Percentiles rank a stretch among this genome's conserved stretches.
Conservation (phyloP, 1,140 invertebrate genomes). For the Drosophila repleta region DNA sequence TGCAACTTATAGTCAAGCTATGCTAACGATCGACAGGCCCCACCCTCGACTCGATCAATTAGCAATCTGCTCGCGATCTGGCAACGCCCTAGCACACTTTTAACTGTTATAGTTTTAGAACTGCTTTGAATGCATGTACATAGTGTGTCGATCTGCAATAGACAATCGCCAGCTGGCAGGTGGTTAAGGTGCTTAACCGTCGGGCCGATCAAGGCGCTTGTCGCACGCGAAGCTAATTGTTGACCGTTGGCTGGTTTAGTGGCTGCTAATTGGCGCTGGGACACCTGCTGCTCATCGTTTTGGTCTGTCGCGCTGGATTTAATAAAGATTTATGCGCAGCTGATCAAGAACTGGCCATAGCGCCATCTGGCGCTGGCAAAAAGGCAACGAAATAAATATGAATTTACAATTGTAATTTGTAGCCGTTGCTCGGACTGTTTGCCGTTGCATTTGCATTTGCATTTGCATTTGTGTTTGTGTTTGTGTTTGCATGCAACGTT, state of each 20-base stretch:
- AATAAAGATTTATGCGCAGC: slow-evolving; percentile 48
- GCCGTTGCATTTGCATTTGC: too few species aligned
- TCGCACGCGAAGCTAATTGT: slow-evolving; percentile 4
- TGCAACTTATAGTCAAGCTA: too few species aligned
- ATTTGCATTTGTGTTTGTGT: slow-evolving; percentile 12
- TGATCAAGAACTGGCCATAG: slow-evolving; percentile 21
- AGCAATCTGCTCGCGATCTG: not conserved
- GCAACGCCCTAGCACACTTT: not conserved
- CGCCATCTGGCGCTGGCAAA: slow-evolving; percentile 34
- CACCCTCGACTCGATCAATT: not conserved
- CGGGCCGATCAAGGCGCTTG: slow-evolving; percentile 1
- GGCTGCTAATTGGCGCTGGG: slow-evolving; percentile 4
- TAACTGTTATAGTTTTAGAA: too few species aligned
- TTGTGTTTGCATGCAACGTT: slow-evolving; percentile 45
- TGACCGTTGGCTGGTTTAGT: slow-evolving; percentile 6
- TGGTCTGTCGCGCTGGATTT: slow-evolving; percentile 31
- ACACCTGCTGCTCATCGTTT: slow-evolving; percentile 42
- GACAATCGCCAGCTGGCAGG: not conserved
- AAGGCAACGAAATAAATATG: not conserved
- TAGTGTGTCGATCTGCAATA: not conserved
- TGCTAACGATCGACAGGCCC: not conserved
- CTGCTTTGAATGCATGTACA: too few species aligned
- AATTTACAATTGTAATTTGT: slow-evolving; percentile 19
- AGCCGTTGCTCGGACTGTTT: not conserved
- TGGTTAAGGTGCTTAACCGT: not conserved